Percentiles rank a stretch among this genome's conserved stretches.
These are phyloP conservation scores for Cherax quadricarinatus DNA, from an alignment of 1,140 invertebrate species.

Conservation along the genomic window DNA sequence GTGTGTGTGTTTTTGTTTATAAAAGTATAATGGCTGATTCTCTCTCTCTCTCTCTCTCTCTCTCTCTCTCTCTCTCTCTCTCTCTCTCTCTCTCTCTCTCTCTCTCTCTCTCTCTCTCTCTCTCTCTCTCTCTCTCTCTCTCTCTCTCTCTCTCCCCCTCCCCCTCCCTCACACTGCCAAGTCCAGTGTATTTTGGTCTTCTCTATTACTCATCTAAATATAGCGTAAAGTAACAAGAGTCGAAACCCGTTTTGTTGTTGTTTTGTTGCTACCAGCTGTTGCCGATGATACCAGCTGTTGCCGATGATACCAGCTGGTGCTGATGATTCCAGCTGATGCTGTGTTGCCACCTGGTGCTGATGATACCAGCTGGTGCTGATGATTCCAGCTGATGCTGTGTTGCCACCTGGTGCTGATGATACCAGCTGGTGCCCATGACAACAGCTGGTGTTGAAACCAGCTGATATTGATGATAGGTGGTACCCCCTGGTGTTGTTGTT, in stretches of 20 bases:
- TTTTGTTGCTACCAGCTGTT: neutral
- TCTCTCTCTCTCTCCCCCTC: neutral
- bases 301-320: neutral
- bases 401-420: neutral
- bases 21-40: neutral
- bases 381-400: neutral
- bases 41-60: conserved; percentile 1
- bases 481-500: too few relatives aligned
- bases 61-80: conserved; percentile 21
- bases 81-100: conserved; percentile 20
- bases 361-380: neutral
- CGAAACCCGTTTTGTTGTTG: too few relatives aligned
- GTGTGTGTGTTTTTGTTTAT: too few relatives aligned
- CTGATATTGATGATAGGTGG: neutral
- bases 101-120: conserved; percentile 11
- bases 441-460: neutral
- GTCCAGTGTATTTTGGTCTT: neutral
- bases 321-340: neutral
- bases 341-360: neutral
- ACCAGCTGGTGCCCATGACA: too few relatives aligned
- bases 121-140: neutral
- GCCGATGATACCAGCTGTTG: neutral
- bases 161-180: neutral
- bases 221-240: neutral
- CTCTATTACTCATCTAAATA: neutral